Base-by-base conservation (phyloP, 2,888 invertebrate genomes). In the Acrobasis consociella region DNA sequence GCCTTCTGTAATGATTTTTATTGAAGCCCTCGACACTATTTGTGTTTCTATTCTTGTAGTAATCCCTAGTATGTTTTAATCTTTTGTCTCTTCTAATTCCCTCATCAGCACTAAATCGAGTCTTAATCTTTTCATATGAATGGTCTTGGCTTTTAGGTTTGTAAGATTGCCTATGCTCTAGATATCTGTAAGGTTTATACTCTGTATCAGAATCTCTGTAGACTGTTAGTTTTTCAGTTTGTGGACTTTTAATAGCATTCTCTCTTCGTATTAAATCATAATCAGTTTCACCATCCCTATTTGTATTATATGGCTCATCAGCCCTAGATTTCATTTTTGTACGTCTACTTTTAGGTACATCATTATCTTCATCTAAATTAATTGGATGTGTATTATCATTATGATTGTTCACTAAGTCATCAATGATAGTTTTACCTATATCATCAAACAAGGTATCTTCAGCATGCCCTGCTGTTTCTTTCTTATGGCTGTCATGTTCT, bases 1-100 rank as follows among this genome's bases (percentile, higher is more conserved):
- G 55, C 11, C 58, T 15, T 63, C 67, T 70, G 31, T 60, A 52
- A 49, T 62, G 71, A 51, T 67, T 72, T 60, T 64, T 65, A 59
- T 64, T 65, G 9, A 58, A 62, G 42, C 37, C 65, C 49, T 69
- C 69, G 9, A 60, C 42, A 17, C 65, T 73, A 49, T 66, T 64
- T 58, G 42, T 56, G 31, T 68, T 64, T n/a, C 69, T 65, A 22
- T 70, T 61, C 66, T 73, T 37, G 16, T 52, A 56, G 51, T 60
- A 31, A 22, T 49, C 46, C 7, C 16, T 46, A 37, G 42, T 46
- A 5, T 55, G 46, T 16, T 55, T 55, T 13, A 37, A 37, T 53
- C 37, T 55, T 49, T 62, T 62, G 15, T 9, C 38, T 11, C 49
- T 62, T 10, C 37, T 13, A 0, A 46, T 46, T 16, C 9, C 15